Evolutionary conservation across 1,140 invertebrate species (phyloP), one percentile per base, ranked within the genome.

Genomic region (Caenorhabditis briggsae): DNA sequence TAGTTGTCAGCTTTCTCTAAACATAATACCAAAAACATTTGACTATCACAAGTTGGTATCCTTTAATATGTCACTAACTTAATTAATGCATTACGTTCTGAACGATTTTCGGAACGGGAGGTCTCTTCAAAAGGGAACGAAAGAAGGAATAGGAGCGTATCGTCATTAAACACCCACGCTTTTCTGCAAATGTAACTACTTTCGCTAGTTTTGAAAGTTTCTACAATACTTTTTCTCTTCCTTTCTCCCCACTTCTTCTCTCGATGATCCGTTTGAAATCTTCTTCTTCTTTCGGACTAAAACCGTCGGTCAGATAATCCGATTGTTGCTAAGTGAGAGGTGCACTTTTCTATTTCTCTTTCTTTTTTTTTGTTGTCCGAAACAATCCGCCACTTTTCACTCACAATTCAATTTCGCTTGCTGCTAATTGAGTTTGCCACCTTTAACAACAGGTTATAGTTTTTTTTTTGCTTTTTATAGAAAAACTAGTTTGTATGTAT

Each of bases 121-220:
- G 70, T 78, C 43, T 53, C 48, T 70, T 18, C 65, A 46, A 25
- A 18, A 25, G 41, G 46, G 70, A 78, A n/a, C 70, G 70, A 46
- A 50, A 78, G 50, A n/a, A 41, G n/a, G 70, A 78, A 78, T 78
- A 78, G n/a, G 70, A 78, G 70, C 70, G 70, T 78, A 78, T 78
- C 70, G 70, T 78, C 70, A 78, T 78, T 78, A 78, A 78, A 78
- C 64, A 70, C 70, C 70, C 53, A 78, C 70, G 70, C 33, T 78
- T 78, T 78, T 78, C 70, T 78, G 70, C 70, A 78, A 78, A 78
- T 78, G 70, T 50, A 78, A 78, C 70, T 78, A 78, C 70, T 78
- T 78, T 78, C 70, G 14, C 70, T 78, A 33, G 33, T 70, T 78
- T 78, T 78, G 18, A 23, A 78, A 78, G 9, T 58, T 74, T 74